phyloP scores from a whole-genome alignment of 2,797 vertebrate species.

The Trachops cirrhosus region DNA sequence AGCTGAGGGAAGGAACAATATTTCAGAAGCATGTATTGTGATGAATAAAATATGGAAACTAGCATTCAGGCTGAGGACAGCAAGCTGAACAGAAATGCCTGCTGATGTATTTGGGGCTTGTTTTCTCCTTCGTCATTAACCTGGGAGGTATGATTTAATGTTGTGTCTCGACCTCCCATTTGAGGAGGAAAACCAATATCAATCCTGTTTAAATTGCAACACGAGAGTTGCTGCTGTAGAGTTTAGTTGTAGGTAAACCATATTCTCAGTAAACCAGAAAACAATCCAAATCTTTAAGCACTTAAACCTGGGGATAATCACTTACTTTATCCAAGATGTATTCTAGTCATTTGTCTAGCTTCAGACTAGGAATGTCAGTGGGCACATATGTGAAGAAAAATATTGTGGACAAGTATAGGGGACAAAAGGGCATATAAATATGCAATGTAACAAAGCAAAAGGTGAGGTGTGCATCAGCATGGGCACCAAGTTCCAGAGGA shows the following conservation, averaged over 20 bases:
- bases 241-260: not conserved
- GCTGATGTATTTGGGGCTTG: not conserved
- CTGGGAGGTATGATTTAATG: constrained; percentile 18
- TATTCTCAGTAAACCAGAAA: not conserved
- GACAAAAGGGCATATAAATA: not conserved
- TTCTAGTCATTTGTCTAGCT: not conserved
- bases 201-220: not conserved
- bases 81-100: not conserved
- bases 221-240: not conserved
- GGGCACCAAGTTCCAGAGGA: not conserved
- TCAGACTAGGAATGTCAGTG: not conserved
- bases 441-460: not conserved
- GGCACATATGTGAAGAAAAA: not conserved
- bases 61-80: not conserved
- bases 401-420: not conserved
- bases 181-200: not conserved
- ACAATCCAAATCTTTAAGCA: not conserved
- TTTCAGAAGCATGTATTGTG: not conserved
- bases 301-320: not conserved
- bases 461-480: not conserved
- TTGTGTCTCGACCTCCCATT: not conserved
- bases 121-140: constrained; percentile 7
- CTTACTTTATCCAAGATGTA: not conserved
- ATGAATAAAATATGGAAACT: constrained; percentile 12
- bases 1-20: not conserved